phyloP scores from a whole-genome alignment of 1,140 invertebrate species.

The Mycetomoellerius zeteki region DNA sequence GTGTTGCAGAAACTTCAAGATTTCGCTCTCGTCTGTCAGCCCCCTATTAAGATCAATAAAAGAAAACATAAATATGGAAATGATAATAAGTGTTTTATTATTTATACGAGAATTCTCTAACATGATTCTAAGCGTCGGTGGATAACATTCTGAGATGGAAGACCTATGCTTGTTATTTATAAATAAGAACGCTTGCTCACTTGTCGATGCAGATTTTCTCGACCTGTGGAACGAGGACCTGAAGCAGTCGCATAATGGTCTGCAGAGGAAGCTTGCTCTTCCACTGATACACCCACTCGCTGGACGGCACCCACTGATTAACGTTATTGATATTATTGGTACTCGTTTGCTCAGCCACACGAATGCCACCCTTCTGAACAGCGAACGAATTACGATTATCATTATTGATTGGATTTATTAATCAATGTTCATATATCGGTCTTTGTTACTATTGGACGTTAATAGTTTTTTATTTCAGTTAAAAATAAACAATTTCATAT shows the following conservation, averaged over 20 bases:
- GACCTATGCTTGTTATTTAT: background rate
- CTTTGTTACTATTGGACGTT: background rate
- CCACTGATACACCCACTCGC: conserved; percentile 98
- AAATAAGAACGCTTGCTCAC: conserved; percentile 87
- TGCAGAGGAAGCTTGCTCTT: conserved; percentile 98
- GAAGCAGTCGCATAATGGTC: conserved; percentile 99
- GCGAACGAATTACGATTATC: conserved; percentile 18
- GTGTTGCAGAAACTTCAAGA: conserved; percentile 99
- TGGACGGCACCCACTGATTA: conserved; percentile 93
- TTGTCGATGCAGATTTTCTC: conserved; percentile 99
- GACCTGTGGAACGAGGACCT: conserved; percentile 99
- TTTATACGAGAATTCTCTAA: background rate
- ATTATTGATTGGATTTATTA: conserved; percentile 21
- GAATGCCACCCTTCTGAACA: conserved; percentile 85
- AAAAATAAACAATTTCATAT: background rate
- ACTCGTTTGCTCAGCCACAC: conserved; percentile 82
- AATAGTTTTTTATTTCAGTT: background rate
- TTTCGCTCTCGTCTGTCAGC: conserved; percentile 99
- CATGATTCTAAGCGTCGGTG: background rate
- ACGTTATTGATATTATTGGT: conserved; percentile 58
- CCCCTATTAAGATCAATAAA: conserved; percentile 89
- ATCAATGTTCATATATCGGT: conserved; percentile 6
- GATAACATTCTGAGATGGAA: background rate
- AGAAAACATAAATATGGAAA: conserved; percentile 23
- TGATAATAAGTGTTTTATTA: background rate